phyloP scores from a whole-genome alignment of 2,113 vertebrate species.

The Dipodomys spectabilis region DNA sequence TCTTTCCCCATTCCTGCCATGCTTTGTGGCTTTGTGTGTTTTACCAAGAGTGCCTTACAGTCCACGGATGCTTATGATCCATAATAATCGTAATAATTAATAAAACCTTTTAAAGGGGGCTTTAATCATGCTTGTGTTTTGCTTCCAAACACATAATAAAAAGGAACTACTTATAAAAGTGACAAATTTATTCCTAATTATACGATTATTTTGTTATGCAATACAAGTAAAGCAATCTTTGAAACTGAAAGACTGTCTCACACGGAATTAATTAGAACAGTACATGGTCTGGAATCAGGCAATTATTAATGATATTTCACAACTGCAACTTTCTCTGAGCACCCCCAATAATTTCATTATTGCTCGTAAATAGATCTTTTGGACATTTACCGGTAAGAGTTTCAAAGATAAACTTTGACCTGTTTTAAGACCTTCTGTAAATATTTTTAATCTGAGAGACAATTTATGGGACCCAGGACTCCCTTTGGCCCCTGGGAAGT shows the following conservation, averaged over 20 bases:
- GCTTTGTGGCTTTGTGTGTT: conserved; percentile 51
- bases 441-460: conserved; percentile 34
- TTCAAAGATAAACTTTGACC: conserved; percentile 54
- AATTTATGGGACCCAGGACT: background rate
- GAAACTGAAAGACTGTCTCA: conserved; percentile 81
- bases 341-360: conserved; percentile 80
- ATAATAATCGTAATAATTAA: conserved; percentile 83
- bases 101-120: conserved; percentile 80
- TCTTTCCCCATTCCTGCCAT: background rate
- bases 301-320: conserved; percentile 83
- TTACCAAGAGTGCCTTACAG: conserved; percentile 33
- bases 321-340: conserved; percentile 74
- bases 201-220: conserved; percentile 84
- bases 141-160: conserved; percentile 83
- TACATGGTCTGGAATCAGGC: conserved; percentile 76
- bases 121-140: conserved; percentile 82
- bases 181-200: conserved; percentile 85
- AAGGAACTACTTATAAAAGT: conserved; percentile 84
- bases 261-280: conserved; percentile 82
- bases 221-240: conserved; percentile 82
- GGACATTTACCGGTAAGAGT: conserved; percentile 56
- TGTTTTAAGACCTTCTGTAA: conserved; percentile 11
- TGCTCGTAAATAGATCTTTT: conserved; percentile 77
- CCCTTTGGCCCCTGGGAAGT: background rate
- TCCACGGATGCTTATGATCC: conserved; percentile 70